phyloP scores from a whole-genome alignment of 2,888 invertebrate genomes.

The Invenusta paracnida region DNA sequence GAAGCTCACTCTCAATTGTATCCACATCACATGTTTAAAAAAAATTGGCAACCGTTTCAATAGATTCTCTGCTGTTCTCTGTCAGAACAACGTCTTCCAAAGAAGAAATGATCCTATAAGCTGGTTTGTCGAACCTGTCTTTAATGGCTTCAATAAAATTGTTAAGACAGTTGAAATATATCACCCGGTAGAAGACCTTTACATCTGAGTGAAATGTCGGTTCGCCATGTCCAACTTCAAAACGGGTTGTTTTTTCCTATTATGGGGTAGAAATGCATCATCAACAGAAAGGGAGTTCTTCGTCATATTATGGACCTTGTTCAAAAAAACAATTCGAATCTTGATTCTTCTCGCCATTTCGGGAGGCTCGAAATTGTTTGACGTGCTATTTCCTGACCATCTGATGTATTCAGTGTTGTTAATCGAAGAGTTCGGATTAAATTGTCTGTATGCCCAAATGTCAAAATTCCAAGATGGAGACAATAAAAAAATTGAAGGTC shows the following conservation, averaged over 20 bases:
- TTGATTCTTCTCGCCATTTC: no score
- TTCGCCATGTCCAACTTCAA: background rate
- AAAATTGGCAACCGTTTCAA: background rate
- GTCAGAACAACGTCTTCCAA: background rate
- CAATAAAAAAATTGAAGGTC: background rate
- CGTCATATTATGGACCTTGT: background rate
- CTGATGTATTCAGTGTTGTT: conserved; percentile 2
- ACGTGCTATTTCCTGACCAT: conserved; percentile 8
- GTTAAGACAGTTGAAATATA: no score
- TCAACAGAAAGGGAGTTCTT: background rate
- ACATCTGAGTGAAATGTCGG: background rate
- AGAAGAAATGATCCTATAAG: background rate
- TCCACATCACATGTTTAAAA: background rate
- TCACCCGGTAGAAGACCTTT: no score
- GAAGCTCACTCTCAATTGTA: background rate
- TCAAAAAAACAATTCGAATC: no score
- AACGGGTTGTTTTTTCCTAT: background rate
- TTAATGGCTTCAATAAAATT: background rate
- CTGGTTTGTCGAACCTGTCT: no score
- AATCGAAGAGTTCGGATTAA: background rate
- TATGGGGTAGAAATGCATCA: background rate
- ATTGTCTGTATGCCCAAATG: background rate
- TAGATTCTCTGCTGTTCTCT: background rate
- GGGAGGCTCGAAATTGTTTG: background rate
- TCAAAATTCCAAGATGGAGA: background rate